Base-by-base conservation (phyloP, 2,113 vertebrate species). In the Copsychus sechellarum region DNA sequence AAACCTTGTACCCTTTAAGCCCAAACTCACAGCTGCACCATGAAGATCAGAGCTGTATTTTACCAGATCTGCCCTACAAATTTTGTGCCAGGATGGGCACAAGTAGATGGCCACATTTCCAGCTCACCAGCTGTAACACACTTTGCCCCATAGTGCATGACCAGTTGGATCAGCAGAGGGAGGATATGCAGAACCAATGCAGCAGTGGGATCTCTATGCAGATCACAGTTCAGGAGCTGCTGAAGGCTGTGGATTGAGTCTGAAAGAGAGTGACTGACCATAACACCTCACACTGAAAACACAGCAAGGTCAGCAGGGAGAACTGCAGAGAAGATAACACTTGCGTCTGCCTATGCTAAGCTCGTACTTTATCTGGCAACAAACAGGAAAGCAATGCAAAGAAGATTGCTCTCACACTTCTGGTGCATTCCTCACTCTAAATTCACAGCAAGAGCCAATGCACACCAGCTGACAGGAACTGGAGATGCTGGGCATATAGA, bases 61-160 rank as follows among this genome's bases (percentile, higher is more conserved):
- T 16, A 72, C 21, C 51, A 77, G 45, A 26, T 8, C 26, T 26
- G 66, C 36, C 29, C 36, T 24, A 64, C 6, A 60, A 31, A 72
- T 69, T 25, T 33, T 50, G 29, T 38, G 11, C 36, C 71, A 61
- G 33, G 48, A 28, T 0, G 2, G n/a, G n/a, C 48, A 82, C 36
- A 57, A 51, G 19, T 1, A 86, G 34, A 34, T 28, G 51, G 28
- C 4, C 10, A 25, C 21, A 11, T 8, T 71, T 58, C 21, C n/a
- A 56, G 36, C 47, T 64, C 36, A 54, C 15, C 50, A 78, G 42
- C 56, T 66, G 3, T 3, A 67, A 62, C 0, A 45, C 14, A 31
- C 1, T 0, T 24, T 19, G 16, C 5, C 36, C 26, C 65, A n/a
- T 0, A 11, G 25, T 0, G 0, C 48, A n/a, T 47, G 33, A 26